These are phyloP conservation scores for Squalus acanthias DNA, from an alignment of 2,797 vertebrate genomes.

Conservation along the genomic window DNA sequence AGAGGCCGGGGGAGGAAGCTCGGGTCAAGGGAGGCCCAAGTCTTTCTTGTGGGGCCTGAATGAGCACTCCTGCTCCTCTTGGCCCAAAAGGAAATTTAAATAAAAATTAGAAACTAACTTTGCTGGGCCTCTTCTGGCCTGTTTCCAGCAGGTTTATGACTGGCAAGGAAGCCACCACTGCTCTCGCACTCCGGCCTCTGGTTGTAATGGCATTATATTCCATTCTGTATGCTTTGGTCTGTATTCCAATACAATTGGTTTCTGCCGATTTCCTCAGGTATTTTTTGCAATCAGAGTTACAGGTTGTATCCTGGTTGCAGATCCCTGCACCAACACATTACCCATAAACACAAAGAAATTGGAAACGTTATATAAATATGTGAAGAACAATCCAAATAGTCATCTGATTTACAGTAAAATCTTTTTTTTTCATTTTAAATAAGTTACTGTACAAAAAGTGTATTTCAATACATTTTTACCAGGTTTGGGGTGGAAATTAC, in stretches of 20 bases:
- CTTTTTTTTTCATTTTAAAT: not conserved
- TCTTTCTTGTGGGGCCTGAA: not conserved
- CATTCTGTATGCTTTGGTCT: too few species aligned
- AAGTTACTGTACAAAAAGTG: not conserved
- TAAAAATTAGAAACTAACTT: not conserved
- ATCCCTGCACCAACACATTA: not conserved
- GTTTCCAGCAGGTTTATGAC: not conserved
- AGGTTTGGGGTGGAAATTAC: not conserved
- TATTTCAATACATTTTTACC: not conserved
- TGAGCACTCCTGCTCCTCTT: not conserved
- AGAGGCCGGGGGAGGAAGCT: not conserved
- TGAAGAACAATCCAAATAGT: not conserved
- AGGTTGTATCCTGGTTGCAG: not conserved
- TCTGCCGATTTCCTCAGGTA: not conserved
- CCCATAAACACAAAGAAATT: not conserved
- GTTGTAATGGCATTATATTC: too few species aligned
- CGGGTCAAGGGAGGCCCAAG: not conserved
- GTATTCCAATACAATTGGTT: not conserved
- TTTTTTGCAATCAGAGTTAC: not conserved
- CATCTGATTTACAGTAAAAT: not conserved
- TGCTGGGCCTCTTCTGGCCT: not conserved
- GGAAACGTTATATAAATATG: not conserved
- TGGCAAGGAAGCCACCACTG: too few species aligned
- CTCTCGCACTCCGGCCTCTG: too few species aligned
- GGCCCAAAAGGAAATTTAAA: not conserved